A percentile compares a stretch with the other conserved stretches of the same genome.
These are phyloP conservation scores for Channallabes apus DNA, from an alignment of 2,797 vertebrate genomes.

Conservation along the genomic window DNA sequence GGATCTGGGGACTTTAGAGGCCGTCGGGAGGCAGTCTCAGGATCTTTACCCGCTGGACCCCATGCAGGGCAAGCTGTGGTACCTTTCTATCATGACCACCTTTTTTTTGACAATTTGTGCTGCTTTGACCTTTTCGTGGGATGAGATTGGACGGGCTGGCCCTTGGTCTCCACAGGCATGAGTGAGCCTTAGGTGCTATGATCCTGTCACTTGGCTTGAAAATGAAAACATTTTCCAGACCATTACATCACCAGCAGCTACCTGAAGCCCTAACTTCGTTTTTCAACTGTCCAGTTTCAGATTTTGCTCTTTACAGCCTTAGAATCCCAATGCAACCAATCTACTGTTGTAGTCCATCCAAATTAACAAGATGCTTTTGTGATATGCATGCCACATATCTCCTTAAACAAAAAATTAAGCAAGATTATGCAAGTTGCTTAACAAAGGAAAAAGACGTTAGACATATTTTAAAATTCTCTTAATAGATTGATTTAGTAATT, in stretches of 20 bases:
- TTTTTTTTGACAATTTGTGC: too few relatives aligned
- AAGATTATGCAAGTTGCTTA: neutral
- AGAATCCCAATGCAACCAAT: neutral
- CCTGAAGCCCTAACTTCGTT: neutral
- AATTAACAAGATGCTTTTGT: neutral
- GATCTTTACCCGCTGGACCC: too few relatives aligned
- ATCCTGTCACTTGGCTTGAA: too few relatives aligned
- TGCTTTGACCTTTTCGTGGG: too few relatives aligned
- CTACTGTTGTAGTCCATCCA: neutral
- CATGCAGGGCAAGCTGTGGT: too few relatives aligned
- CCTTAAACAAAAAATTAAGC: neutral
- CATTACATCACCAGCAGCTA: neutral
- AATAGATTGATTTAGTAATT: slow-evolving; percentile 1
- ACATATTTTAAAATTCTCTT: neutral
- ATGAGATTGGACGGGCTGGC: too few relatives aligned
- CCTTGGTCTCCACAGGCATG: too few relatives aligned
- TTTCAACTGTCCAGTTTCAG: neutral
- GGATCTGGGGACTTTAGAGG: too few relatives aligned
- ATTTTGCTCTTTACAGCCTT: neutral
- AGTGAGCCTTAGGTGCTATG: too few relatives aligned
- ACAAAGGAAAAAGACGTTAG: neutral
- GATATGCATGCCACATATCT: neutral
- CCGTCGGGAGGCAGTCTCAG: too few relatives aligned
- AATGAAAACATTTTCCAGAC: neutral
- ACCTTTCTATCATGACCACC: too few relatives aligned